Conservation (phyloP, 2,888 invertebrate species). For the Clivina fossor region DNA sequence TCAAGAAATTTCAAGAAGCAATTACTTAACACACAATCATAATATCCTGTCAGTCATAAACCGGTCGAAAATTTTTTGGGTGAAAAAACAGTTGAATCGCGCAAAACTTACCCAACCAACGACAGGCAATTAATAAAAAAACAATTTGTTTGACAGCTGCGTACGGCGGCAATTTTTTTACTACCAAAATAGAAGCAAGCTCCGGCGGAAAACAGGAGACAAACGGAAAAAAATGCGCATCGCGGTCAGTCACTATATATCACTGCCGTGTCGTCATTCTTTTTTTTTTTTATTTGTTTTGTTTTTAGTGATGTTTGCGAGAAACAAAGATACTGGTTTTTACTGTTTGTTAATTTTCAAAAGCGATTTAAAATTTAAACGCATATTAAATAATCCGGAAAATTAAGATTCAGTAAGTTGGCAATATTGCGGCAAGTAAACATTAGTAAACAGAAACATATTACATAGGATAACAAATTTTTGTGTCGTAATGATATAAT, state of each 20-base stretch:
- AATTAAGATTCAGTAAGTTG: too few relatives aligned
- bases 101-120: conserved; percentile 4
- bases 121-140: conserved; percentile 32
- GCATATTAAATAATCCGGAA: conserved; percentile 5
- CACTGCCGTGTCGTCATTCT: too few relatives aligned
- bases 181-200: conserved; percentile 5
- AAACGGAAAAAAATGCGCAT: too few relatives aligned
- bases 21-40: too few relatives aligned
- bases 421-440: too few relatives aligned
- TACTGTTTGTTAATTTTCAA: conserved; percentile 3
- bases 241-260: too few relatives aligned
- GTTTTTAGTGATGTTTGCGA: too few relatives aligned
- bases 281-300: too few relatives aligned
- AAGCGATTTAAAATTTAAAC: conserved; percentile 6
- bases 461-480: too few relatives aligned
- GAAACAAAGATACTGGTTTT: conserved; percentile 8
- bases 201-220: conserved; percentile 10
- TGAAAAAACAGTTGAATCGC: conserved; percentile 16
- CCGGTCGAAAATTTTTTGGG: conserved; percentile 15
- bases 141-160: conserved; percentile 32
- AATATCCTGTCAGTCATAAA: background rate
- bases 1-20: too few relatives aligned
- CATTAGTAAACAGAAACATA: too few relatives aligned
- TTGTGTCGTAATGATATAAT: too few relatives aligned
- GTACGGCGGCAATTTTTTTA: background rate